Conservation (phyloP, 2,797 vertebrate genomes). For the Chaetophractus vellerosus region DNA sequence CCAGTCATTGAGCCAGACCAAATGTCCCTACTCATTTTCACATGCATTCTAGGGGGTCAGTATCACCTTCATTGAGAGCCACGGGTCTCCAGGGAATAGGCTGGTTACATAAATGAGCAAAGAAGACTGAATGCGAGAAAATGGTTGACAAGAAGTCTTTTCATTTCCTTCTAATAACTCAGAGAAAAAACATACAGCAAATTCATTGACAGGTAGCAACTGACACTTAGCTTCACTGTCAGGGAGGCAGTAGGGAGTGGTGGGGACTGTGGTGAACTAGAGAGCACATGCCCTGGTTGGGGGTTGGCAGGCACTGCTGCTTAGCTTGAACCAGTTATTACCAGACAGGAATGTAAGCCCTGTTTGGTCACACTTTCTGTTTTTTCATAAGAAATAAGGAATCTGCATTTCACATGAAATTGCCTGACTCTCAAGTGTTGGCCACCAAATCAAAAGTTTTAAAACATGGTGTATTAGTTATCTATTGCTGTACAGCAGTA, state of each 20-base stretch:
- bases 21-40: background rate
- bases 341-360: background rate
- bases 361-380: background rate
- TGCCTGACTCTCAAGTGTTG: background rate
- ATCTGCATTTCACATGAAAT: background rate
- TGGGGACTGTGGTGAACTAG: background rate
- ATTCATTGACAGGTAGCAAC: background rate
- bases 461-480: background rate
- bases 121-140: background rate
- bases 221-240: background rate
- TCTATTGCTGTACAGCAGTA: background rate
- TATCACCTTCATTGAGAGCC: background rate
- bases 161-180: background rate
- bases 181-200: background rate
- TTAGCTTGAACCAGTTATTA: background rate
- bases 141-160: background rate
- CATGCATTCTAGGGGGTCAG: background rate
- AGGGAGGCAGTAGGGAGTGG: background rate
- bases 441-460: background rate
- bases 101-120: background rate
- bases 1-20: background rate
- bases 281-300: background rate
- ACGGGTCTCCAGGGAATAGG: background rate
- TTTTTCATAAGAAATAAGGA: background rate
- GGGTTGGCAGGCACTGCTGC: background rate